Conservation (phyloP, 2,797 vertebrate species). For the Chaenodraco wilsoni region DNA sequence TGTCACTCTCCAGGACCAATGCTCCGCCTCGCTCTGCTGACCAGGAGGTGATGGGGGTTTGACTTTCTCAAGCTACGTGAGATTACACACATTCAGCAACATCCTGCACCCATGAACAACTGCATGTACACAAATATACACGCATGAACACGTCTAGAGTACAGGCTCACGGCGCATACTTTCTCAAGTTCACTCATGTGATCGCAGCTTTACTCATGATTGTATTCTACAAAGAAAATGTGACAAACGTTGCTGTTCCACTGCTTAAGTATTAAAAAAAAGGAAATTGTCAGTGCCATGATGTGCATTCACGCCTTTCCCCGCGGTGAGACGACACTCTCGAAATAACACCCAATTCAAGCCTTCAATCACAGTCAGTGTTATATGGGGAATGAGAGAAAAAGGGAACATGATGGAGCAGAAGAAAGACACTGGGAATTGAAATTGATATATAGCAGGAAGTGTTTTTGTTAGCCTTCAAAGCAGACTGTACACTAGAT, state of each 20-base stretch:
- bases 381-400: constrained; percentile 4
- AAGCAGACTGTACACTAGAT: background rate
- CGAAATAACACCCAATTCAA: constrained; percentile 30
- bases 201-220: background rate
- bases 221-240: background rate
- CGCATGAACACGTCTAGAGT: background rate
- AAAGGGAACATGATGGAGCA: background rate
- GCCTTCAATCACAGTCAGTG: constrained; percentile 20
- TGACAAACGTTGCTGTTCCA: background rate
- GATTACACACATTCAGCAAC: background rate
- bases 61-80: constrained; percentile 3
- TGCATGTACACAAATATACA: background rate
- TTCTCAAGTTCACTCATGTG: background rate
- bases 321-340: background rate
- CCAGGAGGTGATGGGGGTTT: constrained; percentile 31
- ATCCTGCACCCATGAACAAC: too few relatives aligned
- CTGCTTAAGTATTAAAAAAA: background rate
- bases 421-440: constrained; percentile 1
- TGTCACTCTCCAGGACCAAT: constrained; percentile 40
- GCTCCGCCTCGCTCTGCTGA: constrained; percentile 32
- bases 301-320: constrained; percentile 37
- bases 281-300: constrained; percentile 5
- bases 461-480: background rate
- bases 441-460: constrained; percentile 5
- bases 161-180: background rate